These are phyloP conservation scores for Actenoides hombroni DNA, from an alignment of 2,113 vertebrate species.

Conservation along the genomic window DNA sequence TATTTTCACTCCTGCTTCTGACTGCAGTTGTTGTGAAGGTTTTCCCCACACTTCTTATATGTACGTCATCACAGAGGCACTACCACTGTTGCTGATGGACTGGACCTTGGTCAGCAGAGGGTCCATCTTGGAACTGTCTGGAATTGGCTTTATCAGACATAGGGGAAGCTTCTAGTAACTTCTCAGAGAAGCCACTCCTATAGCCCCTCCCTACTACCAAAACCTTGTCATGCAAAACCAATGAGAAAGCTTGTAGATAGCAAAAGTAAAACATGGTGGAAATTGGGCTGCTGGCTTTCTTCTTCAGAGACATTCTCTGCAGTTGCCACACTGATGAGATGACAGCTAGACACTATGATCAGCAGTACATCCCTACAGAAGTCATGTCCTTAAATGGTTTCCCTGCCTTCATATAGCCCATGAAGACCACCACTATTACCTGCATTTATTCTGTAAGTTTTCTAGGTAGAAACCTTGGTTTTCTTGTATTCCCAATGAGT, in stretches of 20 bases:
- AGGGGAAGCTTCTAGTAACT: neutral
- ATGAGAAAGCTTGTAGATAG: neutral
- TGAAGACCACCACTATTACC: neutral
- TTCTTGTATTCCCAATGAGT: neutral
- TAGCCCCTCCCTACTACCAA: neutral
- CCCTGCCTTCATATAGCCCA: neutral
- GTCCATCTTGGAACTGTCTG: neutral
- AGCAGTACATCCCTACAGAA: neutral
- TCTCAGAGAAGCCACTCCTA: neutral
- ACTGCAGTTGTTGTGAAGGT: neutral
- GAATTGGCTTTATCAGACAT: neutral
- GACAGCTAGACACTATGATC: neutral
- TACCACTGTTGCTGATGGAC: neutral
- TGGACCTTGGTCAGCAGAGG: neutral
- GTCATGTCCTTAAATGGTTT: rapidly evolving
- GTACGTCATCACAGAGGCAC: neutral
- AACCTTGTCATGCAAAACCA: neutral
- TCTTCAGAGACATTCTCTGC: neutral
- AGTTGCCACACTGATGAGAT: neutral
- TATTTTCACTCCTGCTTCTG: neutral
- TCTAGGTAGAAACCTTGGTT: neutral
- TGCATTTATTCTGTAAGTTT: neutral
- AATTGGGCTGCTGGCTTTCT: rapidly evolving
- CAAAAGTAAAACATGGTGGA: neutral
- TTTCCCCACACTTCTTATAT: neutral